Conservation (phyloP, 2,888 invertebrate species). For the Cephus nigrinus region DNA sequence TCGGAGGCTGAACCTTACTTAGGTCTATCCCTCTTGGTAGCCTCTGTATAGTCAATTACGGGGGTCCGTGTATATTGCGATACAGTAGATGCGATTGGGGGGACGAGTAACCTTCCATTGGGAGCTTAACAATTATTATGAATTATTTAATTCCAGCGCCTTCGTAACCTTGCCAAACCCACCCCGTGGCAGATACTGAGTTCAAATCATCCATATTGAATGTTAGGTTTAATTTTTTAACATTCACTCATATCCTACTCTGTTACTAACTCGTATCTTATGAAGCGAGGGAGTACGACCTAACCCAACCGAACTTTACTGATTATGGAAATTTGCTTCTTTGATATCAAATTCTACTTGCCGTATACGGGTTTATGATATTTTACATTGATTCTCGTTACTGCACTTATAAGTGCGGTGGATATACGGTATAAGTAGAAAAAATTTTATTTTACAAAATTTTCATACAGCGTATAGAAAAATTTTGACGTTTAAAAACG, state of each 20-base stretch:
- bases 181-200: neutral
- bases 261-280: neutral
- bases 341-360: neutral
- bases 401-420: too few relatives aligned
- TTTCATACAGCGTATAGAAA: too few relatives aligned
- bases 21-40: constrained; percentile 27
- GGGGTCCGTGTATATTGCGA: neutral
- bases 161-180: neutral
- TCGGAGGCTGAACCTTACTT: constrained; percentile 24
- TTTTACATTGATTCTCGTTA: neutral
- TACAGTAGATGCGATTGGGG: neutral
- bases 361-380: neutral
- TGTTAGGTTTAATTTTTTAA: neutral
- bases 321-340: neutral
- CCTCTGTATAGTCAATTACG: constrained; percentile 10
- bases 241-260: neutral
- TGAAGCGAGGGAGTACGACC: neutral
- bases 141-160: constrained; percentile 18
- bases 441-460: neutral
- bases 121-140: constrained; percentile 18
- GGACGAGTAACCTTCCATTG: constrained; percentile 8
- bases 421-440: neutral
- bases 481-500: too few relatives aligned
- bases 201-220: too few relatives aligned
- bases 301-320: neutral